Base-by-base conservation (phyloP, 2,797 vertebrate species). In the Myotis myotis region DNA sequence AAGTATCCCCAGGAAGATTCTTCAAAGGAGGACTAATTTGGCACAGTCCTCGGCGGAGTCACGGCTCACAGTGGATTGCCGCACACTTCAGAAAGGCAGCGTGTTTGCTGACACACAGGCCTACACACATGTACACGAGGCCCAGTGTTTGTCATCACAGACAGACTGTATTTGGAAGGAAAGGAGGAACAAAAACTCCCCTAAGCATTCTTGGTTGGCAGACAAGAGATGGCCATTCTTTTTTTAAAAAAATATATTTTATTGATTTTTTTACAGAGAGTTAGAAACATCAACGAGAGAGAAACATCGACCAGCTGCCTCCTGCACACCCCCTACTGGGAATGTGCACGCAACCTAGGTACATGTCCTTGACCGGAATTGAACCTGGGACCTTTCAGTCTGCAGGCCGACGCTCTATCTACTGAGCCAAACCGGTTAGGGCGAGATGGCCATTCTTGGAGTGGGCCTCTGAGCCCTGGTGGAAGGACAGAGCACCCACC, bases 21-120 rank as follows among this genome's bases (percentile, higher is more conserved):
- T 64, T 88, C 33, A 83, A 53, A 66, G 82, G 93, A 90, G 53
- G 86, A 72, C 33, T 88, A 25, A 91, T 82, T 90, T 96, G 93
- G 92, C 93, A 64, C 49, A 41, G n/a, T 90, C 49, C 84, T 96
- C 82, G 53, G 10, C 44, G 76, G 49, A 91, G 72, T 91, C 60
- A 75, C 0, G 5, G 55, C 94, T 96, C 81, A 68, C 74, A 70
- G 82, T 47, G n/a, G 70, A 92, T 84, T 92, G 80, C 76, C 84
- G 86, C 53, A 8, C 9, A 7, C 78, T 92, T 36, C 36, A 64
- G 94, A 83, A 51, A 95, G 70, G 33, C 90, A 75, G 80, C 5
- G 3, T 95, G 94, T 95, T 95, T 96, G 93, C 95, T 62, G 83
- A 96, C 92, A 95, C 64, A 75, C 3, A 53, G 64, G 75, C 82